phyloP scores from a whole-genome alignment of 2,888 invertebrate species.

The Nomada fabriciana region DNA sequence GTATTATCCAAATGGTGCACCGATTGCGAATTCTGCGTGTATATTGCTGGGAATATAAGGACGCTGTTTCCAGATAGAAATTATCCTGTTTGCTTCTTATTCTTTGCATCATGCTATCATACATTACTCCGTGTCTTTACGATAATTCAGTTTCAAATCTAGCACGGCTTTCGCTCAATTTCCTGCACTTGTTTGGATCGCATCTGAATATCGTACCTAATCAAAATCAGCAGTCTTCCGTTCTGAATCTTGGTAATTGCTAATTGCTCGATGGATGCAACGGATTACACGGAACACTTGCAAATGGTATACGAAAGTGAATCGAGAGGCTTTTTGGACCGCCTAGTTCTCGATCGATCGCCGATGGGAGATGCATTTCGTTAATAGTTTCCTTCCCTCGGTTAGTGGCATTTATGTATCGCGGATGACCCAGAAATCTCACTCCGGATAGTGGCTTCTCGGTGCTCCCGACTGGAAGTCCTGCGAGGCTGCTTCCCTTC shows the following conservation, averaged over 20 bases:
- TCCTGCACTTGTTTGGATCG: background rate
- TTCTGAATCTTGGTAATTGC: conserved; percentile 39
- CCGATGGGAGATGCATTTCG: conserved; percentile 60
- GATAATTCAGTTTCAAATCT: background rate
- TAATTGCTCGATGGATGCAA: conserved; percentile 46
- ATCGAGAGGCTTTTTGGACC: conserved; percentile 21
- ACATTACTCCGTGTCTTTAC: too few relatives aligned
- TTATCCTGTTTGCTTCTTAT: background rate
- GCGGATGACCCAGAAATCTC: conserved; percentile 43
- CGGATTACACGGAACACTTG: conserved; percentile 32
- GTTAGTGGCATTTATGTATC: conserved; percentile 35
- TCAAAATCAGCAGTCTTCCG: conserved; percentile 29
- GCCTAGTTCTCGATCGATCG: conserved; percentile 39
- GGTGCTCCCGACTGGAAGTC: conserved; percentile 3
- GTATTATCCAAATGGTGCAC: background rate
- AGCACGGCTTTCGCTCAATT: background rate
- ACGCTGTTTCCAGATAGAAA: background rate
- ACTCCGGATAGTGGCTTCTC: background rate
- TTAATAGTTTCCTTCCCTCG: conserved; percentile 61
- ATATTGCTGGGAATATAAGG: background rate
- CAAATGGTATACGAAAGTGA: conserved; percentile 10
- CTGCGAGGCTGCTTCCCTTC: background rate
- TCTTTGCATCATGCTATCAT: too few relatives aligned
- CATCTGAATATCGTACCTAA: conserved; percentile 26
- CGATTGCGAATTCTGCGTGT: background rate